A percentile compares a stretch with the other conserved stretches of the same genome.
Evolutionary conservation across 2,888 invertebrate species (phyloP).

Genomic region (Drosophila picticornis): DNA sequence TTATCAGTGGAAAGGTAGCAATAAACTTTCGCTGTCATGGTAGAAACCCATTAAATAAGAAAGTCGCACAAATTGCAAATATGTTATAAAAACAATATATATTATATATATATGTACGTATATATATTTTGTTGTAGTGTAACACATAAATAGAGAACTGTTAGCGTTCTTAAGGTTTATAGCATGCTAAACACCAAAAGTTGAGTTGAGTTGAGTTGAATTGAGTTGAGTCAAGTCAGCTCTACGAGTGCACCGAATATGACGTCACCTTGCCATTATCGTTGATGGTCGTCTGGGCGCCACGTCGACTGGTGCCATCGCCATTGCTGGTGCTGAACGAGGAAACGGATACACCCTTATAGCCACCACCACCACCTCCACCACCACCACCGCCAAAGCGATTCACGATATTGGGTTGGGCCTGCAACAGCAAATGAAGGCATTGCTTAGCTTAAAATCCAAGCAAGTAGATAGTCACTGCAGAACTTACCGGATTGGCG

Average conservation of each 20-base stretch:
- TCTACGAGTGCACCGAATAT: constrained; percentile 85
- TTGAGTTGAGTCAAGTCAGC: not conserved
- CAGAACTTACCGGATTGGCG: constrained; percentile 86
- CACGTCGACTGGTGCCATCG: constrained; percentile 86
- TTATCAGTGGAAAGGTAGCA: constrained; percentile 37
- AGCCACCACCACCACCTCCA: constrained; percentile 77
- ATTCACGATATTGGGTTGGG: constrained; percentile 79
- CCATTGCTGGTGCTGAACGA: constrained; percentile 89
- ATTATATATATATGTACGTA: constrained; percentile 25
- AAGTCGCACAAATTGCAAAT: constrained; percentile 27
- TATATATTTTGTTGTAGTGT: constrained; percentile 13
- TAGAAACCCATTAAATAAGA: constrained; percentile 45
- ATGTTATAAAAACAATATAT: constrained; percentile 24
- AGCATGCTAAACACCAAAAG: constrained; percentile 45
- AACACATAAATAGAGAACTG: constrained; percentile 43
- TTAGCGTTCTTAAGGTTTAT: constrained; percentile 22
- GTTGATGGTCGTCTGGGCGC: constrained; percentile 89
- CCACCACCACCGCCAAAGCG: constrained; percentile 58
- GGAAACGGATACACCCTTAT: constrained; percentile 88
- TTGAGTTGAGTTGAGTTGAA: constrained; percentile 1
- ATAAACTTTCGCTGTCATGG: constrained; percentile 56
- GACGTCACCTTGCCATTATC: constrained; percentile 90
- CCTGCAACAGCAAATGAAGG: constrained; percentile 45
- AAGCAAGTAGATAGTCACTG: not conserved
- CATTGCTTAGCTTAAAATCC: not conserved